Base-by-base conservation (phyloP, 1,140 invertebrate genomes). In the Homarus americanus region DNA sequence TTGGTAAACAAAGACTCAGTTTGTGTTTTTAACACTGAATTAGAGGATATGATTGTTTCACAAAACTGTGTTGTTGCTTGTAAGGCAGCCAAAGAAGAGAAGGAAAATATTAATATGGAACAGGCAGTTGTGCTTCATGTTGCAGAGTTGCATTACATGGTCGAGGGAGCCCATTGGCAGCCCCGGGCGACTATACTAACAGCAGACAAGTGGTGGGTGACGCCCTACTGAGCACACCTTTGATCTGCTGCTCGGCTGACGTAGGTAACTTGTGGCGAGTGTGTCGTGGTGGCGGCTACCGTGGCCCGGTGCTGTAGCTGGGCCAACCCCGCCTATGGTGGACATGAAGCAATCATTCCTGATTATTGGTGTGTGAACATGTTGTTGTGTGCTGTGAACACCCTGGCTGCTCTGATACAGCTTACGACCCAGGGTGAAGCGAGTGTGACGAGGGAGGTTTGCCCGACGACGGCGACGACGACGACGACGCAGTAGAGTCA, bases 191-290 rank as follows among this genome's bases (percentile, higher is more conserved):
- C 75, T 12, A 4, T 41, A 17, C 73, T 76, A 40, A 44, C 76
- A n/a, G 63, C 49, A n/a, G 32, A 17, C 79, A 69, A 69, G 63
- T 10, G 63, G n/a, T 9, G 7, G 24, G 63, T 36, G 49, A 80
- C 78, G 78, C 78, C 24, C 78, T 53, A 34, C 20, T 80, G 78
- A 53, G 53, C 79, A 41, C 76, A 63, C 79, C 79, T 82, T 82
- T 82, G 79, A 82, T 82, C 15, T 63, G 32, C 15, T 36, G 44
- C 79, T 82, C n/a, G n/a, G 63, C 63, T 69, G 63, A 24, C 63
- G 9, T 0, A 10, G 63, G n/a, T 24, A 69, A 69, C 63, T 5
- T 69, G 63, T 28, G 63, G 63, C n/a, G 2, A 28, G 28, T 28
- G 3, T 49, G 44, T 7, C 7, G 28, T 69, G 63, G 63, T 1